These are phyloP conservation scores for Alouatta palliata DNA, from an alignment of 2,113 vertebrate genomes.

Conservation along the genomic window DNA sequence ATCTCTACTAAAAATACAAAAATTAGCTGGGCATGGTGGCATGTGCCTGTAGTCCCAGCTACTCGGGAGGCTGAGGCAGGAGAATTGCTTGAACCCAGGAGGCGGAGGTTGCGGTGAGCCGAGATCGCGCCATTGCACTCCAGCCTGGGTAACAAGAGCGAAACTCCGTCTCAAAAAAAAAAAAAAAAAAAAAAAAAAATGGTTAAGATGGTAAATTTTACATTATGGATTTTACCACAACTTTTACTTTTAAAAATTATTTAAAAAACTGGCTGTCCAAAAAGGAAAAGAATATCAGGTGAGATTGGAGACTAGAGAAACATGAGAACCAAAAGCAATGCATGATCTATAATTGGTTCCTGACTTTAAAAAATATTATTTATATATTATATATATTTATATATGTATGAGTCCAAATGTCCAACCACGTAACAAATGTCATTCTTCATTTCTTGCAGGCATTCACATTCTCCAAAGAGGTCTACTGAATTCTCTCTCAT, in stretches of 20 bases:
- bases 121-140: no score
- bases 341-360: background rate
- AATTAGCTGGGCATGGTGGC: no score
- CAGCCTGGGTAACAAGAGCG: no score
- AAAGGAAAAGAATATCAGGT: background rate
- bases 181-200: no score
- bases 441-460: background rate
- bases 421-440: background rate
- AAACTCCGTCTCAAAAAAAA: no score
- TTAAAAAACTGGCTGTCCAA: background rate
- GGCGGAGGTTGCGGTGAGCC: no score
- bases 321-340: background rate
- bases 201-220: no score
- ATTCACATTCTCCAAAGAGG: background rate
- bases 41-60: no score
- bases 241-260: background rate
- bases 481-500: background rate
- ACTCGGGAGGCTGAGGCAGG: no score
- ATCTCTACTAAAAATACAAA: no score
- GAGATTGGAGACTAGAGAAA: background rate
- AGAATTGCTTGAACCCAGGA: no score
- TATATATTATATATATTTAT: background rate
- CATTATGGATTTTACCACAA: background rate
- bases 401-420: background rate
- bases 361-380: background rate